Evolutionary conservation across 2,113 vertebrate species (phyloP).

Genomic region (Sylvicapra grimmia): DNA sequence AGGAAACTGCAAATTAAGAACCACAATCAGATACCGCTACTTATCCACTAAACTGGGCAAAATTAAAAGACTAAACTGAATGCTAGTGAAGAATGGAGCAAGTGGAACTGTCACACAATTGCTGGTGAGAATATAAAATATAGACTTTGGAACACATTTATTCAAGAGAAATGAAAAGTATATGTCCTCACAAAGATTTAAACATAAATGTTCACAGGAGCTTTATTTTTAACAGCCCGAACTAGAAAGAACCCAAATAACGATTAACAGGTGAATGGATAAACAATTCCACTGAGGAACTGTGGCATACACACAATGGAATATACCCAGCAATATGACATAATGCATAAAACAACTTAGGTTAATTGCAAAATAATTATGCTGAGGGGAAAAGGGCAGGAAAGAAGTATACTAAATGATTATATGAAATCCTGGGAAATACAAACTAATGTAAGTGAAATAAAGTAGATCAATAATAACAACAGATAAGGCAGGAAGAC

Average conservation of each 20-base stretch:
- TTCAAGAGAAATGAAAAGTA: background rate
- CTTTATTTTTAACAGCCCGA: background rate
- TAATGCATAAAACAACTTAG: background rate
- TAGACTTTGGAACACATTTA: background rate
- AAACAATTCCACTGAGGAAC: background rate
- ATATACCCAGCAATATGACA: background rate
- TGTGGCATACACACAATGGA: background rate
- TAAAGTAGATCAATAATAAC: background rate
- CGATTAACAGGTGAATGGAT: background rate
- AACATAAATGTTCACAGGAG: background rate
- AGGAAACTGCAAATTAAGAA: background rate
- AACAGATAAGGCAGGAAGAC: background rate
- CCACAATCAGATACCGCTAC: background rate
- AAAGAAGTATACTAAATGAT: background rate
- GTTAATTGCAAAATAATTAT: slow-evolving; percentile 1
- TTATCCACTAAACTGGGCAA: background rate
- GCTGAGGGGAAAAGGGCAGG: background rate
- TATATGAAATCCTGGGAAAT: background rate
- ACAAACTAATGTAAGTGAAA: background rate
- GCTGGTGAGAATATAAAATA: background rate
- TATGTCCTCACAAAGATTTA: background rate
- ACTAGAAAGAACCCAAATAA: background rate
- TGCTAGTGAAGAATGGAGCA: background rate
- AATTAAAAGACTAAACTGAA: background rate
- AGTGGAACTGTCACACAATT: background rate